phyloP scores from a whole-genome alignment of 2,888 invertebrate genomes.

The Agrotis segetum region DNA sequence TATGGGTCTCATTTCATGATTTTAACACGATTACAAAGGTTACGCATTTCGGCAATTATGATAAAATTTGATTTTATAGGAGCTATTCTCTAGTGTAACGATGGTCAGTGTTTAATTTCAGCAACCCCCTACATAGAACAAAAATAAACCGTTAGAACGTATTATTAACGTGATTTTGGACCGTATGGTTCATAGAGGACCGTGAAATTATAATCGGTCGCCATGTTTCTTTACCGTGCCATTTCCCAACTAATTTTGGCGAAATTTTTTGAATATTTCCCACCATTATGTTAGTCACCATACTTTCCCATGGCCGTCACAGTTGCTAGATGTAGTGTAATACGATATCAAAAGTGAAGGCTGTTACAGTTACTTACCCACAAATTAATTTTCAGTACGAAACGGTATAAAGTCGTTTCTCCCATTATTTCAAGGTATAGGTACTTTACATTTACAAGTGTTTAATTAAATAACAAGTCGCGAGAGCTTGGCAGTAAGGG shows the following conservation, averaged over 20 bases:
- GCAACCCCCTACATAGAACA: background rate
- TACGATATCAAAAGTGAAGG: slow-evolving; percentile 42
- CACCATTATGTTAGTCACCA: slow-evolving; percentile 53
- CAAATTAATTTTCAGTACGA: slow-evolving; percentile 40
- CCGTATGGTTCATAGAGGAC: slow-evolving; percentile 45
- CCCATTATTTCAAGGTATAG: slow-evolving; percentile 13
- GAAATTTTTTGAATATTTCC: slow-evolving; percentile 50
- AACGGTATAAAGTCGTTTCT: slow-evolving; percentile 25
- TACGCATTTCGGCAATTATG: too few species aligned
- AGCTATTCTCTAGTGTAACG: background rate
- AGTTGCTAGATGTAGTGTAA: slow-evolving; percentile 19
- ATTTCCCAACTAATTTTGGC: slow-evolving; percentile 54
- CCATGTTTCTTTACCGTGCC: slow-evolving; percentile 22
- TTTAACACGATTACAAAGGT: too few species aligned
- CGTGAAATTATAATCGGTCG: slow-evolving; percentile 21
- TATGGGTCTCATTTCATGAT: too few species aligned
- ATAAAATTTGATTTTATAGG: too few species aligned
- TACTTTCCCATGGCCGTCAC: slow-evolving; percentile 51
- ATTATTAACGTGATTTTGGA: too few species aligned
- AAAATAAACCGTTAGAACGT: slow-evolving; percentile 15
- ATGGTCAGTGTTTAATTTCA: background rate
- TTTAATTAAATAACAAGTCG: too few species aligned
- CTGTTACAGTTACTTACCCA: slow-evolving; percentile 29
- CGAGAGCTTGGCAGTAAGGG: too few species aligned
- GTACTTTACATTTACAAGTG: background rate